phyloP scores from a whole-genome alignment of 2,113 vertebrate genomes.

The Tylochromis polylepis region DNA sequence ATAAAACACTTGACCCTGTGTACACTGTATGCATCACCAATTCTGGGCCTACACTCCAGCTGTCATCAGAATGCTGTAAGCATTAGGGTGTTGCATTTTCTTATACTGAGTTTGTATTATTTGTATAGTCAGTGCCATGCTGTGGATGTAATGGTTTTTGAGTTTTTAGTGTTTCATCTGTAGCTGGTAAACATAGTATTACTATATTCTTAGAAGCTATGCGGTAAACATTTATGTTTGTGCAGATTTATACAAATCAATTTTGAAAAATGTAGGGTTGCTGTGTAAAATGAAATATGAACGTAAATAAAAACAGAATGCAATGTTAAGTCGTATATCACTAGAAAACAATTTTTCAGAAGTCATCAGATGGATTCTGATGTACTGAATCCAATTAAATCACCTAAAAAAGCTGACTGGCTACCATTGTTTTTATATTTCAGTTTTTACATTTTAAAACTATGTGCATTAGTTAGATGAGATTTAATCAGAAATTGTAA shows the following conservation, averaged over 20 bases:
- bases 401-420: background rate
- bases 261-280: background rate
- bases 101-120: background rate
- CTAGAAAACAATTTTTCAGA: background rate
- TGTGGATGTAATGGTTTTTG: background rate
- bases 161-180: background rate
- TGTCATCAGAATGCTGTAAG: conserved; percentile 5
- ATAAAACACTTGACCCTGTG: conserved; percentile 1
- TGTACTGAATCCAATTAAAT: background rate
- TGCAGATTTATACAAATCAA: background rate
- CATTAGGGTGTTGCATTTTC: background rate
- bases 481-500: background rate
- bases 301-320: background rate
- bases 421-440: background rate
- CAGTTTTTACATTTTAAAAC: background rate
- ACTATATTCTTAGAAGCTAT: background rate
- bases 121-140: background rate
- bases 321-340: background rate
- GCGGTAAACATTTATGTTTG: background rate
- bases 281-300: background rate
- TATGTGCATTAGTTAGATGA: background rate
- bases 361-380: background rate
- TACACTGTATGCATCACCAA: background rate
- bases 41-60: conserved; percentile 19
- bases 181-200: background rate